A percentile compares a stretch with the other conserved stretches of the same genome.
phyloP scores from a whole-genome alignment of 2,888 invertebrate species.

The Venusia cambrica region DNA sequence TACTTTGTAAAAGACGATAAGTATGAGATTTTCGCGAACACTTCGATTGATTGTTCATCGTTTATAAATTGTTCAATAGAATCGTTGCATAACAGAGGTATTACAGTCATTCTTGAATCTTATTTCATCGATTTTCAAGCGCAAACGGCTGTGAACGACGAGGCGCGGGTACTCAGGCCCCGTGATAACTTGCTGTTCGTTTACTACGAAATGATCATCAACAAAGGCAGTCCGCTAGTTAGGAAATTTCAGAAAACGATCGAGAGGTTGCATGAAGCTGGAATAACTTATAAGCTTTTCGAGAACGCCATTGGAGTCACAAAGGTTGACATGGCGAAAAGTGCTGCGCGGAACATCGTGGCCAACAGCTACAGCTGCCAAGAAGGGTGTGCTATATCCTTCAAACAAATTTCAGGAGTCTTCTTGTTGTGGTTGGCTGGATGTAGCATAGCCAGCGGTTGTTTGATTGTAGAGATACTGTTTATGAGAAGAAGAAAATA shows the following conservation, averaged over 20 bases:
- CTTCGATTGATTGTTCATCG: conserved; percentile 42
- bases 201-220: conserved; percentile 59
- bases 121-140: conserved; percentile 48
- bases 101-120: conserved; percentile 48
- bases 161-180: conserved; percentile 49
- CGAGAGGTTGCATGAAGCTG: conserved; percentile 54
- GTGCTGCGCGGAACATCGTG: conserved; percentile 44
- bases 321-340: conserved; percentile 43
- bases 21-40: conserved; percentile 43
- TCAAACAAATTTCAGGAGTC: conserved; percentile 47
- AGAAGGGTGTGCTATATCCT: conserved; percentile 53
- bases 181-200: conserved; percentile 49
- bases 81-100: conserved; percentile 42
- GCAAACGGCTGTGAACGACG: conserved; percentile 46
- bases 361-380: conserved; percentile 56
- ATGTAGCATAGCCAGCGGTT: conserved; percentile 40
- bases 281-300: conserved; percentile 52
- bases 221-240: conserved; percentile 43
- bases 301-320: conserved; percentile 52
- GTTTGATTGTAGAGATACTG: conserved; percentile 49
- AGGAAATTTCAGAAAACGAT: conserved; percentile 38
- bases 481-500: conserved; percentile 9
- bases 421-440: conserved; percentile 56
- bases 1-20: conserved; percentile 48
- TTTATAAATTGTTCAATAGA: conserved; percentile 44